Percentiles rank a stretch among this genome's conserved stretches.
Conservation (phyloP, 2,113 vertebrate genomes). For the Paralichthys olivaceus region DNA sequence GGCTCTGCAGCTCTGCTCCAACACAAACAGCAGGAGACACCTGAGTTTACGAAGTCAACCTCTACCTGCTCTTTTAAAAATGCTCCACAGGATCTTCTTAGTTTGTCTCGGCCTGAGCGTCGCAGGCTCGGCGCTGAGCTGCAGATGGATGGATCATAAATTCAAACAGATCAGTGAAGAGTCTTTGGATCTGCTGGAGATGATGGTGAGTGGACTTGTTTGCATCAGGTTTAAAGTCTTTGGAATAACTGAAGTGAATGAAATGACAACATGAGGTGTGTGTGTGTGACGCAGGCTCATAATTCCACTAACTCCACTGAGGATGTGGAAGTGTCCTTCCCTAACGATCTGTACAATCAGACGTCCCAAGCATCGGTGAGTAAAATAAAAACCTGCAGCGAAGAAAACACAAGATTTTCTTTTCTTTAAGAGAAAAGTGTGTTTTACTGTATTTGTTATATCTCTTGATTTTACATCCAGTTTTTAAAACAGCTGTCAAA, state of each 20-base stretch:
- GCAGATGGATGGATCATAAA: constrained; percentile 69
- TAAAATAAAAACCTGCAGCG: neutral
- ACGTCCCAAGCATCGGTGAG: constrained; percentile 45
- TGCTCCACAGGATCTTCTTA: constrained; percentile 39
- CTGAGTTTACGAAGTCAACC: neutral
- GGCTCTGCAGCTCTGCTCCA: constrained; percentile 3
- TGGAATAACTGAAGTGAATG: neutral
- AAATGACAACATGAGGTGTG: neutral
- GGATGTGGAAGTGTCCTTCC: constrained; percentile 44
- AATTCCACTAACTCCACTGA: constrained; percentile 52
- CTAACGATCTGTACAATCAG: constrained; percentile 42
- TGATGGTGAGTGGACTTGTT: constrained; percentile 60
- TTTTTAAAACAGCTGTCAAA: too few relatives aligned
- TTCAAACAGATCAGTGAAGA: constrained; percentile 52
- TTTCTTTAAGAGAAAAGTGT: too few relatives aligned
- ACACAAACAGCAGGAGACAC: neutral
- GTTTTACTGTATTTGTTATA: too few relatives aligned
- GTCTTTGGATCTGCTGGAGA: constrained; percentile 39
- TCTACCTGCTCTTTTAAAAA: neutral
- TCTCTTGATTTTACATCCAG: too few relatives aligned
- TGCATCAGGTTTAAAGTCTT: neutral
- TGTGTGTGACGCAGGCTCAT: constrained; percentile 34
- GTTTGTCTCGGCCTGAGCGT: constrained; percentile 46
- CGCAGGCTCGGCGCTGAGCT: constrained; percentile 48
- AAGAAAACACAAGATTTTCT: too few relatives aligned